A percentile compares a stretch with the other conserved stretches of the same genome.
These are phyloP conservation scores for Nipponacmea schrenckii DNA, from an alignment of 2,888 invertebrate species.

Conservation along the genomic window DNA sequence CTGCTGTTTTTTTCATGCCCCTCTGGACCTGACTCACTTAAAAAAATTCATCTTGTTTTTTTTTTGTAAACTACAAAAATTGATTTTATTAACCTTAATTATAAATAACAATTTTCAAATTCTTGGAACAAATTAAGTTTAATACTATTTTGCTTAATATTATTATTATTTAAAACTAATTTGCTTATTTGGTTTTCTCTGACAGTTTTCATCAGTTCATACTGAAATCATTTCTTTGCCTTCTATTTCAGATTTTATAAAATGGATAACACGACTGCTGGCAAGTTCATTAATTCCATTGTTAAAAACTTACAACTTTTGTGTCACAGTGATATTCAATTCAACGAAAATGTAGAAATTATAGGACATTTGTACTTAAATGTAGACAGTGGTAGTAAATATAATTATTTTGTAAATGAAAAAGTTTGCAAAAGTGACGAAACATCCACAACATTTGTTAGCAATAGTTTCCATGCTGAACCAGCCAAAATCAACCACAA, in stretches of 20 bases:
- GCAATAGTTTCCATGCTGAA: constrained; percentile 35
- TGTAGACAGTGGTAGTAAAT: constrained; percentile 32
- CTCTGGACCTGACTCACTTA: too few relatives aligned
- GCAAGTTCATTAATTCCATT: constrained; percentile 34
- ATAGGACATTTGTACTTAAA: constrained; percentile 35
- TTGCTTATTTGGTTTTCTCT: too few relatives aligned
- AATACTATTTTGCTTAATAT: too few relatives aligned
- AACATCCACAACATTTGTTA: constrained; percentile 32
- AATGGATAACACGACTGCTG: constrained; percentile 35
- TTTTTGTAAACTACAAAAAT: too few relatives aligned
- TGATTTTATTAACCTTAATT: too few relatives aligned
- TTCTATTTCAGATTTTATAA: background rate
- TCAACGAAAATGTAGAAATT: constrained; percentile 34
- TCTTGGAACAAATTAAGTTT: too few relatives aligned
- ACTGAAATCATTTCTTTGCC: too few relatives aligned
- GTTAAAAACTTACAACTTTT: constrained; percentile 33
- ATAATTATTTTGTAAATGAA: constrained; percentile 36
- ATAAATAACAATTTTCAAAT: too few relatives aligned
- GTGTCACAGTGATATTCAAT: constrained; percentile 36
- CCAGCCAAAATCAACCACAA: background rate
- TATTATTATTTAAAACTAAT: too few relatives aligned
- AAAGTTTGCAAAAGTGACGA: constrained; percentile 38
- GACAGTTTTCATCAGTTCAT: too few relatives aligned
- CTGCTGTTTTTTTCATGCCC: too few relatives aligned
- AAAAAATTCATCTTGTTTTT: too few relatives aligned